These are phyloP conservation scores for Mormoops blainvillei DNA, from an alignment of 2,113 vertebrate species.

Conservation along the genomic window DNA sequence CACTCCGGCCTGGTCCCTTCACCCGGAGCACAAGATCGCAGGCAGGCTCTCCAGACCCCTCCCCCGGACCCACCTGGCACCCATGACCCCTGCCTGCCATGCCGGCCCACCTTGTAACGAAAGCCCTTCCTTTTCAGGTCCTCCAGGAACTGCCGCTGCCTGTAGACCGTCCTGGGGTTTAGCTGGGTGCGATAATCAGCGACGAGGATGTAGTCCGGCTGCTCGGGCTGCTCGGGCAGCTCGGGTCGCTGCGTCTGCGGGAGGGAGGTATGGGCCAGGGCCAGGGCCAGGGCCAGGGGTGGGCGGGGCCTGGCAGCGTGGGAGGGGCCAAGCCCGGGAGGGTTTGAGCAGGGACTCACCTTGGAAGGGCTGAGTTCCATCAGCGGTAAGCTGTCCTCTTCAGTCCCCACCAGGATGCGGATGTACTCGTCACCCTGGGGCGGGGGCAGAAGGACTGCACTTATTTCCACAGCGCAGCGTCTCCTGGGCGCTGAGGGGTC, in stretches of 20 bases:
- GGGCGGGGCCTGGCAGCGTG: accelerated
- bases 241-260: too few relatives aligned
- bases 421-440: not conserved
- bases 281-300: not conserved
- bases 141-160: conserved; percentile 82
- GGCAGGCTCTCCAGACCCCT: not conserved
- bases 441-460: too few relatives aligned
- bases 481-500: not conserved
- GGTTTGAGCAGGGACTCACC: not conserved
- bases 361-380: not conserved
- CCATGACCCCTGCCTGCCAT: accelerated
- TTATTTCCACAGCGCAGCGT: accelerated
- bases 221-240: not conserved
- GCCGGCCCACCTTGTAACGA: conserved; percentile 76
- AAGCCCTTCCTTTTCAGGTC: conserved; percentile 83
- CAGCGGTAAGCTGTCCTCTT: not conserved
- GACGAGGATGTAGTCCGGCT: conserved; percentile 89
- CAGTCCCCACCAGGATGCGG: not conserved
- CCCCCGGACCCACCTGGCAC: accelerated
- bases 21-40: not conserved
- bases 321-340: accelerated
- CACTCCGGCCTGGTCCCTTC: not conserved
- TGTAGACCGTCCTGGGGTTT: conserved; percentile 44
- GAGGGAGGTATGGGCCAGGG: accelerated
- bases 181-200: conserved; percentile 52